Conservation (phyloP, 64 coral and sea anemone genomes). For the Montipora cactus region DNA sequence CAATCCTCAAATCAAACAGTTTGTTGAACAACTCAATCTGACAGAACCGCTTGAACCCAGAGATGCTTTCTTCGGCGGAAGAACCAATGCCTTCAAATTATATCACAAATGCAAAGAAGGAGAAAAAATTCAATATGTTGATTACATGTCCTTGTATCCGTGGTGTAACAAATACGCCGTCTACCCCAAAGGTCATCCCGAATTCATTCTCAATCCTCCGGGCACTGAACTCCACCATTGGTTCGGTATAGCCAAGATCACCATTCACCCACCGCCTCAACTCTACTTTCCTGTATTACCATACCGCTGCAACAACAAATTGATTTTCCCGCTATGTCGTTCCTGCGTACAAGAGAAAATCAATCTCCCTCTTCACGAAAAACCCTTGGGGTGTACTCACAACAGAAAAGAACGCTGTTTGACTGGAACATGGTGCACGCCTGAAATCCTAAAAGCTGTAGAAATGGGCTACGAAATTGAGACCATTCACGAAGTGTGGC, state of each 20-base stretch:
- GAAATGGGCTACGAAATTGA: conserved; percentile 1
- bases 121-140: background rate
- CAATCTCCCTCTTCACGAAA: background rate
- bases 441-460: conserved; percentile 30
- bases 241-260: too few relatives aligned
- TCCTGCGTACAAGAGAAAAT: background rate
- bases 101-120: background rate
- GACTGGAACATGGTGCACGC: background rate
- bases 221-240: too few relatives aligned
- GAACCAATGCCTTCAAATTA: background rate
- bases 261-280: too few relatives aligned
- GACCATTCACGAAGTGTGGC: conserved; percentile 48
- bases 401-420: background rate
- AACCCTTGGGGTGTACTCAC: background rate
- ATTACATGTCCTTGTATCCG: background rate
- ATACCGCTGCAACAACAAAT: too few relatives aligned
- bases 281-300: too few relatives aligned
- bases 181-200: too few relatives aligned
- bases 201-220: too few relatives aligned
- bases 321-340: too few relatives aligned
- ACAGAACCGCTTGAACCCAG: background rate
- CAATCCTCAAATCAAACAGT: background rate
- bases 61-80: background rate
- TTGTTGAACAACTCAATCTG: background rate
- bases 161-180: background rate